Percentiles rank a stretch among this genome's conserved stretches.
phyloP scores from a whole-genome alignment of 2,797 vertebrate genomes.

The Spea hammondii region DNA sequence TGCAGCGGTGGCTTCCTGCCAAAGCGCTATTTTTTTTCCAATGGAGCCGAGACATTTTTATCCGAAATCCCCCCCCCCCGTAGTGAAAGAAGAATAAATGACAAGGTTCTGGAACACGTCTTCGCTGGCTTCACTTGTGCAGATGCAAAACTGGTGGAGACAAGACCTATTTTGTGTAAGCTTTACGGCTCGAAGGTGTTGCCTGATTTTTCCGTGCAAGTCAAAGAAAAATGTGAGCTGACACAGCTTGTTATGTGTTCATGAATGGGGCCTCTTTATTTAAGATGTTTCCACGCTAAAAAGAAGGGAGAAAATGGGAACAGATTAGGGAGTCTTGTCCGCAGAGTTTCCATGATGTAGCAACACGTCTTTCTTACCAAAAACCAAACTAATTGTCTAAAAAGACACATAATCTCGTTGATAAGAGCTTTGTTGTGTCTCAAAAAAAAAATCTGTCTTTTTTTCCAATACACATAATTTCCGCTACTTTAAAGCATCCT shows the following conservation, averaged over 20 bases:
- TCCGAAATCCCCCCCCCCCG: background rate
- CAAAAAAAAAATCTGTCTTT: too few relatives aligned
- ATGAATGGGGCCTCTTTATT: slow-evolving; percentile 46
- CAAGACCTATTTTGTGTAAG: slow-evolving; percentile 42
- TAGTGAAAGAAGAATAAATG: slow-evolving; percentile 16
- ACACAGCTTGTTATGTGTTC: slow-evolving; percentile 36
- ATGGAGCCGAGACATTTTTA: background rate
- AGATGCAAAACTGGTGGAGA: slow-evolving; percentile 11
- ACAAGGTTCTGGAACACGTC: slow-evolving; percentile 19
- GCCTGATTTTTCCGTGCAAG: slow-evolving; percentile 45
- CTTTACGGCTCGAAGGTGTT: slow-evolving; percentile 39
- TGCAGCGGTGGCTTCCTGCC: background rate
- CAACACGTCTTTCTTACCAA: slow-evolving; percentile 37
- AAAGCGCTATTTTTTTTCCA: background rate
- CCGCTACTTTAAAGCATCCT: too few relatives aligned
- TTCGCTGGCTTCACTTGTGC: slow-evolving; percentile 11
- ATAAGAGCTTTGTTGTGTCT: too few relatives aligned
- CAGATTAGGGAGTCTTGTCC: slow-evolving; percentile 15
- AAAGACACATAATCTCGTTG: background rate
- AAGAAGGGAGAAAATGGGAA: slow-evolving; percentile 38
- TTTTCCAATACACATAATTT: too few relatives aligned
- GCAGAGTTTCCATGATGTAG: slow-evolving; percentile 35
- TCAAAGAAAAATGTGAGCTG: slow-evolving; percentile 39
- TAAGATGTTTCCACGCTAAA: slow-evolving; percentile 36
- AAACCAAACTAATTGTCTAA: slow-evolving; percentile 32